phyloP scores from a whole-genome alignment of 2,113 vertebrate species.

The Corythornis madagascariensis region DNA sequence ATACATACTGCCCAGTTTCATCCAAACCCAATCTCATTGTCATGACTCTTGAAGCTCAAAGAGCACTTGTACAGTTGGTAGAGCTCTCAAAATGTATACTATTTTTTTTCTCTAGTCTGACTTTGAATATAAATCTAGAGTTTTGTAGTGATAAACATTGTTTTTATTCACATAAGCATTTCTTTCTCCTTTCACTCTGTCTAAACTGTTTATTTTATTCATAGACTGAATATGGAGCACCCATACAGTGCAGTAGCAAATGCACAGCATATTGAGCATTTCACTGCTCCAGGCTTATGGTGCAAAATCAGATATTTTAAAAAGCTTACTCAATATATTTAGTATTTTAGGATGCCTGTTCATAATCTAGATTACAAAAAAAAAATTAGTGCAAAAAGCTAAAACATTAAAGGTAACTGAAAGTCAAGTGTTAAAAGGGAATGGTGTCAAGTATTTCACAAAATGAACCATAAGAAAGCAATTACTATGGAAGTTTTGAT shows the following conservation, averaged over 20 bases:
- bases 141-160: not conserved
- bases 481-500: not conserved
- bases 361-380: not conserved
- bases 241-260: not conserved
- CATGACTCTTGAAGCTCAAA: not conserved
- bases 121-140: not conserved
- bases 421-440: not conserved
- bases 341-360: not conserved
- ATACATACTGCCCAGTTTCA: not conserved
- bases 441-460: not conserved
- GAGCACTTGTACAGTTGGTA: not conserved
- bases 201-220: slow-evolving; percentile 17
- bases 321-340: not conserved
- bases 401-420: not conserved
- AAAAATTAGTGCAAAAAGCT: not conserved
- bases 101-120: not conserved
- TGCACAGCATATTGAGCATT: not conserved
- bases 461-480: not conserved
- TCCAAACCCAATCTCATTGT: not conserved
- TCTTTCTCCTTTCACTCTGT: not conserved
- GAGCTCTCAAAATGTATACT: not conserved
- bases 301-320: not conserved
- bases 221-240: not conserved
- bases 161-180: not conserved
- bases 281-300: not conserved